Conservation (phyloP, 1,140 invertebrate species). For the Drosophila parabipectinata region DNA sequence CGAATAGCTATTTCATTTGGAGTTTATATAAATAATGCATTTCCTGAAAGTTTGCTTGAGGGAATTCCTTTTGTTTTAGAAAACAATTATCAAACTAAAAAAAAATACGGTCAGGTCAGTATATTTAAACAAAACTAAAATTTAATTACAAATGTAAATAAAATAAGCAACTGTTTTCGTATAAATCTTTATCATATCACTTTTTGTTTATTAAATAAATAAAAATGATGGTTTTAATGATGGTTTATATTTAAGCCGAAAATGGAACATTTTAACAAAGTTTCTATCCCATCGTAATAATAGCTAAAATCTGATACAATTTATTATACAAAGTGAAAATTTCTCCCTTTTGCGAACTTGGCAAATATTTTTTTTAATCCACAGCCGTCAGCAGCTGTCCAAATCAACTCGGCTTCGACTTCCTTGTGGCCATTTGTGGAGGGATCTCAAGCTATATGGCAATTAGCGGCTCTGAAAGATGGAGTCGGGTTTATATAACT, state of each 20-base stretch:
- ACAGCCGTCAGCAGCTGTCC: slow-evolving; percentile 18
- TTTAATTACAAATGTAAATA: too few species aligned
- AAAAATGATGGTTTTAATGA: too few species aligned
- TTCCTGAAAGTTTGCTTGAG: background rate
- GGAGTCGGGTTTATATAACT: background rate
- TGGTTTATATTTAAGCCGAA: too few species aligned
- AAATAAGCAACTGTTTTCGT: too few species aligned
- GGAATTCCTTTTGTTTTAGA: background rate
- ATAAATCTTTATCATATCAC: too few species aligned
- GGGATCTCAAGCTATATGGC: slow-evolving; percentile 44
- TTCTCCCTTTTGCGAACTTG: slow-evolving; percentile 1
- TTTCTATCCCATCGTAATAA: background rate
- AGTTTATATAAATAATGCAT: slow-evolving; percentile 10
- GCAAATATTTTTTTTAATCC: slow-evolving; percentile 20
- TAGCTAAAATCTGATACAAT: slow-evolving; percentile 8
- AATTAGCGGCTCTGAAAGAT: slow-evolving; percentile 43
- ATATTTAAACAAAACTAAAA: too few species aligned
- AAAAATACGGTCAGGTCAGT: too few species aligned
- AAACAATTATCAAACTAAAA: too few species aligned
- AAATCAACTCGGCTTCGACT: background rate
- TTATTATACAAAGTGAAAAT: slow-evolving; percentile 3
- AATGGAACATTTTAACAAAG: background rate
- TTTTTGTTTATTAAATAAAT: too few species aligned
- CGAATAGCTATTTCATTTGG: background rate
- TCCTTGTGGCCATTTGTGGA: background rate